Base-by-base conservation (phyloP, 2,888 invertebrate genomes). In the Drosophila nigricruria region DNA sequence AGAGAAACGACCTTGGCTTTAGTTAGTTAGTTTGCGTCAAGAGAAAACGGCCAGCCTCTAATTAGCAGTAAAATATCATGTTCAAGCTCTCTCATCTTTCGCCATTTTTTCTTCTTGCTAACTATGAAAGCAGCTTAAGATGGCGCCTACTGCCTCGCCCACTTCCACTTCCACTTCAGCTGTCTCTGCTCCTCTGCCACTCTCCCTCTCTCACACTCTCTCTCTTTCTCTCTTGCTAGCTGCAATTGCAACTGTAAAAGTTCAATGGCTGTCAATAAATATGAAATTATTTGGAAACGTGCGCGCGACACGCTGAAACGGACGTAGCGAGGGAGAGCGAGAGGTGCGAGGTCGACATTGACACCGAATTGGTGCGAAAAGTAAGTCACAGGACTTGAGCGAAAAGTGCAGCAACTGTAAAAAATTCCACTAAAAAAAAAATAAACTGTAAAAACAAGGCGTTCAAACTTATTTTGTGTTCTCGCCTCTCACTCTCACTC, bases 251-350 rank as follows among this genome's bases (percentile, higher is more conserved):
- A 62, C 54, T 52, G 71, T 65, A 70, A 77, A 71, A 81, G 79
- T 79, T 82, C 82, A 84, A 75, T 79, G 65, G 63, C 62, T 75
- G 85, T 67, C 82, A 82, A 85, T 82, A 82, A 82, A 85, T 82
- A 73, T 78, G 72, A 75, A 76, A 64, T 75, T 68, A 85, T 85
- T 70, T 71, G 62, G 56, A 68, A 71, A 74, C 80, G 82, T 71
- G 75, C 62, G 52, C 59, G 66, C 59, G 54, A 58, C 56, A 64
- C 30, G 56, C 30, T 23, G 36, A 61, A 53, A n/a, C 23, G 23
- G 42, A 38, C 12, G 32, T 3, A n/a, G 34, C 12, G 20, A 36
- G 5, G 8, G 18, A 9, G 36, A 4, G 32, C 1, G 36, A 32
- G 40, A 50, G 50, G 23, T 20, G 34, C 58, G 30, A 52, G 38